Evolutionary conservation across 2,888 invertebrate species (phyloP), one percentile per base, ranked within the genome.

Genomic region (Pterostichus niger): DNA sequence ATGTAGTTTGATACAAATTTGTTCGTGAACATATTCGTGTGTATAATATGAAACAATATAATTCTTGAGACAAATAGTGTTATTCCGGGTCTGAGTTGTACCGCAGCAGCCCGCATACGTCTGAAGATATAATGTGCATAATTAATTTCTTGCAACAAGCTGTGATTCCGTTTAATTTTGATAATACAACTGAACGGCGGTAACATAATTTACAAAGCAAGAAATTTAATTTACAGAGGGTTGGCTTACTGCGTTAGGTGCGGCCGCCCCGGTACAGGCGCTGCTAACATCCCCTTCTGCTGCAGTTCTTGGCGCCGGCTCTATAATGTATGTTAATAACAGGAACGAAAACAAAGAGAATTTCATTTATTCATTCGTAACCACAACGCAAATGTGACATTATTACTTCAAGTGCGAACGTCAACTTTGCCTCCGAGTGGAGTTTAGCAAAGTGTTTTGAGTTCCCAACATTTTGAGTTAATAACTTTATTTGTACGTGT

Each of bases 201-300:
- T 71, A 80, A 80, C 80, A 80, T 80, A 80, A 80, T 80, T 80
- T 68, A 71, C 71, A 80, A 64, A 71, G 71, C 80, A 80, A 80
- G 80, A 80, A 71, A 80, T 80, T 71, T 80, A 68, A 80, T 80
- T 80, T 80, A 71, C 64, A 64, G 64, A 59, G 44, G 44, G 79
- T 79, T 79, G 49, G 79, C n/a, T 79, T 64, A 59, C 33, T 44
- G 59, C 61, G 73, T 49, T 73, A 68, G 68, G 68, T 68, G 17
- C 33, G 10, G 15, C 24, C 52, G n/a, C 13, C 52, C n/a, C 59
- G 2, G 15, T 40, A 40, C 6, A 44, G 68, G 10, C 68, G 68
- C 68, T 68, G 35, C 44, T 40, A 15, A 9, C 35, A 44, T 68
- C 68, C 68, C 40, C 31, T 44, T 40, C 68, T 71, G 68, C 7